These are phyloP conservation scores for Semicossyphus pulcher DNA, from an alignment of 2,113 vertebrate species.

Conservation along the genomic window DNA sequence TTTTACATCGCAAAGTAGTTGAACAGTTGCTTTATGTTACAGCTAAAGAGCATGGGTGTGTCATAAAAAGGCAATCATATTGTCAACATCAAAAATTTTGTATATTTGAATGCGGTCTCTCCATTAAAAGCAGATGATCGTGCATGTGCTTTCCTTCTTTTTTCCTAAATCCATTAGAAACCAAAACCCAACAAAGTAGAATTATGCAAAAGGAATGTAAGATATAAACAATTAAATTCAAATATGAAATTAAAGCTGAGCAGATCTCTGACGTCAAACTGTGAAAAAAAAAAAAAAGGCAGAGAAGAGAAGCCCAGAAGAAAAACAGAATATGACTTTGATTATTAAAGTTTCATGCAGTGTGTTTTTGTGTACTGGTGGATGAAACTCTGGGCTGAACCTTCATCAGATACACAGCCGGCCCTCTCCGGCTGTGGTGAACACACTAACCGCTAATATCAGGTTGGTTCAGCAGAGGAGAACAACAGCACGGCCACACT, in stretches of 20 bases:
- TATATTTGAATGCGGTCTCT: neutral
- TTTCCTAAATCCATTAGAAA: neutral
- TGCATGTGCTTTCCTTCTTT: conserved; percentile 12
- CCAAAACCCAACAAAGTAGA: neutral
- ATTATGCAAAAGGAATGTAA: neutral
- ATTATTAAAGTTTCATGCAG: neutral
- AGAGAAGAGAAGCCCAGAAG: neutral
- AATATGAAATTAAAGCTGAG: neutral
- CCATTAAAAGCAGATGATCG: conserved; percentile 35
- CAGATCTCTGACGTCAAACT: conserved; percentile 8
- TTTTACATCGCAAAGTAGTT: neutral
- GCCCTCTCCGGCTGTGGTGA: conserved; percentile 62
- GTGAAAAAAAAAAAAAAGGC: neutral
- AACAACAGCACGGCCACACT: conserved; percentile 64
- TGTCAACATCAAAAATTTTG: conserved; percentile 21
- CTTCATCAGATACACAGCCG: conserved; percentile 39
- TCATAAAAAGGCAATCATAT: conserved; percentile 2
- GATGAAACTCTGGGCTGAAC: conserved; percentile 29
- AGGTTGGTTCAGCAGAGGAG: conserved; percentile 64
- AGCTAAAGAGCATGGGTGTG: neutral
- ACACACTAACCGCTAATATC: conserved; percentile 70
- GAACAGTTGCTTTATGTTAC: conserved; percentile 1
- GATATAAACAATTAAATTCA: neutral
- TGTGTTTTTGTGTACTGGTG: conserved; percentile 4
- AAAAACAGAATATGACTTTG: neutral